Evolutionary conservation across 2,797 vertebrate genomes (phyloP).

Genomic region (Gastrophryne carolinensis): DNA sequence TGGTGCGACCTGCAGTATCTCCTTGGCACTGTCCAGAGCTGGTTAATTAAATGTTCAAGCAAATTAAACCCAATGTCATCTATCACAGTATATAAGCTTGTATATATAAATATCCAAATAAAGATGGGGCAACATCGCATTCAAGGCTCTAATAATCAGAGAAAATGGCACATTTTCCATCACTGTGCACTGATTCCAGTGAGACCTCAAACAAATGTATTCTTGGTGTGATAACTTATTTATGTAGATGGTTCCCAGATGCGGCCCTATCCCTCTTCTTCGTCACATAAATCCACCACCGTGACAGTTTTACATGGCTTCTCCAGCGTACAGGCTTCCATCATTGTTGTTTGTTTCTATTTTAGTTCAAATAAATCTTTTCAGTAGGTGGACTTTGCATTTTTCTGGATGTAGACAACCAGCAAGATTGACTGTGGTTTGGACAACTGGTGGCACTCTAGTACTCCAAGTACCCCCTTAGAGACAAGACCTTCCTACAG

Average conservation of each 20-base stretch:
- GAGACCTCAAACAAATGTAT: slow-evolving; percentile 17
- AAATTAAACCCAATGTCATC: not conserved
- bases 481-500: too few species aligned
- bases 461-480: too few species aligned
- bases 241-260: slow-evolving; percentile 46
- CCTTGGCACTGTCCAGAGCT: not conserved
- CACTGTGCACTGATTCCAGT: not conserved
- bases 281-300: slow-evolving; percentile 22
- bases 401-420: not conserved
- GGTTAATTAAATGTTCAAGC: not conserved
- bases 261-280: slow-evolving; percentile 26
- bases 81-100: slow-evolving; percentile 1
- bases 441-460: not conserved
- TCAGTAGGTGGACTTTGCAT: not conserved
- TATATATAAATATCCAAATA: slow-evolving; percentile 4
- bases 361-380: slow-evolving; percentile 13
- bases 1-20: not conserved
- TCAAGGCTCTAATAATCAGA: not conserved
- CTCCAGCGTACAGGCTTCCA: slow-evolving; percentile 22
- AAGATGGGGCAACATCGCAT: not conserved
- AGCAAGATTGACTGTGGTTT: not conserved
- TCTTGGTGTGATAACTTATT: slow-evolving; percentile 42
- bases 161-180: slow-evolving; percentile 6
- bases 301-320: slow-evolving; percentile 24
- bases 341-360: slow-evolving; percentile 8